These are phyloP conservation scores for Chrysopa pallens DNA, from an alignment of 1,140 invertebrate species.

Conservation along the genomic window DNA sequence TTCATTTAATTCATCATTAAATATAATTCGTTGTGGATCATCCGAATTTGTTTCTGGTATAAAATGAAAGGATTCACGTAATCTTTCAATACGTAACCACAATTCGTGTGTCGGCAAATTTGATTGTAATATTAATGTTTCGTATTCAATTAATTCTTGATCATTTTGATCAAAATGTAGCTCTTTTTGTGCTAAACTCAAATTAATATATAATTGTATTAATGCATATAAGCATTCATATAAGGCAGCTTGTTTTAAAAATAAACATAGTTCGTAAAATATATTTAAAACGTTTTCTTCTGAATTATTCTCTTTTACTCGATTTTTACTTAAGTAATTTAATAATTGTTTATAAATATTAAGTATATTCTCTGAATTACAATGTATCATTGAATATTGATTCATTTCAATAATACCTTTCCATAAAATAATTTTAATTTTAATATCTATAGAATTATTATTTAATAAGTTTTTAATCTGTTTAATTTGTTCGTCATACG, in stretches of 20 bases:
- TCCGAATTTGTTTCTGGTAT: conserved; percentile 24
- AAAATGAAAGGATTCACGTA: conserved; percentile 41
- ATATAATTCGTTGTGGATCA: conserved; percentile 39
- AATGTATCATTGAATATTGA: conserved; percentile 38
- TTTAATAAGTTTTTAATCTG: conserved; percentile 21
- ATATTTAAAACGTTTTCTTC: conserved; percentile 28
- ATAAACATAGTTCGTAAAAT: conserved; percentile 37
- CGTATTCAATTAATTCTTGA: conserved; percentile 33
- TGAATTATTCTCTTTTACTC: conserved; percentile 15
- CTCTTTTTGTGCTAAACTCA: conserved; percentile 29
- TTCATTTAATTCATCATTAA: conserved; percentile 38
- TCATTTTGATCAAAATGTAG: conserved; percentile 26
- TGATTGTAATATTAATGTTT: conserved; percentile 40
- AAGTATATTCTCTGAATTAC: conserved; percentile 33
- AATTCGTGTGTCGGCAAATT: conserved; percentile 42
- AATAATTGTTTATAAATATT: conserved; percentile 34
- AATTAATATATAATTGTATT: conserved; percentile 33
- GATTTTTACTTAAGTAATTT: conserved; percentile 27
- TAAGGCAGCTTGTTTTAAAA: conserved; percentile 43
- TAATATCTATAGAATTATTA: conserved; percentile 31
- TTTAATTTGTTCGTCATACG: conserved; percentile 32
- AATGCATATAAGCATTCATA: conserved; percentile 44
- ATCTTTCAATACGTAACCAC: conserved; percentile 42
- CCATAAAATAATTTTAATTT: conserved; percentile 25
- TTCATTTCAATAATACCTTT: conserved; percentile 32